These are phyloP conservation scores for Hydropsyche betteni DNA, from an alignment of 2,888 invertebrate genomes.

Conservation along the genomic window DNA sequence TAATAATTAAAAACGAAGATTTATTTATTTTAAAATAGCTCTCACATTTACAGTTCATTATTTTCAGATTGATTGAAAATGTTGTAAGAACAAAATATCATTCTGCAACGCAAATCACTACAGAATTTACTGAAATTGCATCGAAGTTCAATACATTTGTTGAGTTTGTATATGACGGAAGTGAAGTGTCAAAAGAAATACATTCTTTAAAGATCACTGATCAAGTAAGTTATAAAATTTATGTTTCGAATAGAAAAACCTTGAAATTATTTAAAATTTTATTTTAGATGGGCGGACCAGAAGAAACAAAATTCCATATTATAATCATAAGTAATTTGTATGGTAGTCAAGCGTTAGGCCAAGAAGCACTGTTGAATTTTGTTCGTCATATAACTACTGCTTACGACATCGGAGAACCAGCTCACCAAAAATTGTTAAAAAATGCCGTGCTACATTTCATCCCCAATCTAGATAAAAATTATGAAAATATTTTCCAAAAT, in stretches of 20 bases:
- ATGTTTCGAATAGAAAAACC: neutral
- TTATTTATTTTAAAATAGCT: neutral
- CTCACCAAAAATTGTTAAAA: conserved; percentile 71
- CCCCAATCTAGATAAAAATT: conserved; percentile 66
- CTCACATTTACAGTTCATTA: neutral
- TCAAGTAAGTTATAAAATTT: conserved; percentile 62
- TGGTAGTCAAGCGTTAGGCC: conserved; percentile 82
- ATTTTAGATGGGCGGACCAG: conserved; percentile 76
- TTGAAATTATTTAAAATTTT: conserved; percentile 16
- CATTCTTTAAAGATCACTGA: conserved; percentile 78
- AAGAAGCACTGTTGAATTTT: conserved; percentile 84
- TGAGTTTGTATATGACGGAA: conserved; percentile 75
- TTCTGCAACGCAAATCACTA: conserved; percentile 71
- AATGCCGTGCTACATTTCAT: conserved; percentile 82
- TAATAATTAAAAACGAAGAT: conserved; percentile 53
- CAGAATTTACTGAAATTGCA: conserved; percentile 74
- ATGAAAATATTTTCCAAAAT: conserved; percentile 57
- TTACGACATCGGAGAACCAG: conserved; percentile 72
- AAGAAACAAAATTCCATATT: conserved; percentile 84
- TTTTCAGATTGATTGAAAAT: conserved; percentile 68
- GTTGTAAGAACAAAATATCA: conserved; percentile 74
- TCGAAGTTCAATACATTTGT: conserved; percentile 73
- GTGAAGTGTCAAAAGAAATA: conserved; percentile 71
- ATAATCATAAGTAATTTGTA: conserved; percentile 86
- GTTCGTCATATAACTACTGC: conserved; percentile 83